Evolutionary conservation across 2,888 invertebrate genomes (phyloP).

Genomic region (Drosophila sordidula): DNA sequence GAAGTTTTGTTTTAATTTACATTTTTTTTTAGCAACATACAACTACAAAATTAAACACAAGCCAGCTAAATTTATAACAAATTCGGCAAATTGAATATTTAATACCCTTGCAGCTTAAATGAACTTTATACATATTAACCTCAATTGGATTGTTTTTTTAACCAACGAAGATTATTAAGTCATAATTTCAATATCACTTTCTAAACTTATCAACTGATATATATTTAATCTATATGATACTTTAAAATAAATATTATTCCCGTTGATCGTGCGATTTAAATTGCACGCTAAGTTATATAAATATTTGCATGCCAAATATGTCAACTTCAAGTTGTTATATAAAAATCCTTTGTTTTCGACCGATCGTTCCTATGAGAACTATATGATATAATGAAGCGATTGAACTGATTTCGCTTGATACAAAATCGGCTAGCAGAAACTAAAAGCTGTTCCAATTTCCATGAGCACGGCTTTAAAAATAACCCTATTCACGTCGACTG

Average conservation of each 20-base stretch:
- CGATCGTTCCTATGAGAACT: conserved; percentile 11
- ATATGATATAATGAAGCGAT: conserved; percentile 4
- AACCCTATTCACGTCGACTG: not conserved
- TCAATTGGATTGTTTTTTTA: no score
- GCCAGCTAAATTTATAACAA: not conserved
- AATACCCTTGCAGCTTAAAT: conserved; percentile 30
- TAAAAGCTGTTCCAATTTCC: not conserved
- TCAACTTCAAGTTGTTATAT: no score
- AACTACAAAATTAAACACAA: conserved; percentile 3
- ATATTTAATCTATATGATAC: no score
- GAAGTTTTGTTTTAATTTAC: conserved; percentile 7
- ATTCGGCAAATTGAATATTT: conserved; percentile 16
- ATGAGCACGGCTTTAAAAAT: no score
- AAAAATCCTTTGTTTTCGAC: not conserved
- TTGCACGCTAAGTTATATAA: not conserved
- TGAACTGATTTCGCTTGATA: not conserved
- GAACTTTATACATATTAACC: no score
- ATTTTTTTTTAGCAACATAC: conserved; percentile 7
- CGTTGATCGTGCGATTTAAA: not conserved
- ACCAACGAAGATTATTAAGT: no score
- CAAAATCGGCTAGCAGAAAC: not conserved
- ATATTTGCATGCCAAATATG: no score
- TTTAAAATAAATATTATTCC: no score
- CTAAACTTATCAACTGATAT: no score
- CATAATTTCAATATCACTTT: no score